These are phyloP conservation scores for Aselliscus stoliczkanus DNA, from an alignment of 2,797 vertebrate species.

Conservation along the genomic window DNA sequence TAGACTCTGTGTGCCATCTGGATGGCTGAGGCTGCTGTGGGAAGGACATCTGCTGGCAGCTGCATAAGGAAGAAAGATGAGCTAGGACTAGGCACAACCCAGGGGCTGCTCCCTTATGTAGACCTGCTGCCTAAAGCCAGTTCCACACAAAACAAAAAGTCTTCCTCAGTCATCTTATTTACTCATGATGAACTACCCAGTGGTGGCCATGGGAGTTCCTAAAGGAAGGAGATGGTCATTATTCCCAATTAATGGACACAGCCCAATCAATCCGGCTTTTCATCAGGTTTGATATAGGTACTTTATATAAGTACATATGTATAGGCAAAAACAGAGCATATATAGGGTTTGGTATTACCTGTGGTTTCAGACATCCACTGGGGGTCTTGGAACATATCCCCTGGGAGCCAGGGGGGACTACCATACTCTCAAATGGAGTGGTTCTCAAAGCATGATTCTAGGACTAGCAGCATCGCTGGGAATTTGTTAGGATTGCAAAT, in stretches of 20 bases:
- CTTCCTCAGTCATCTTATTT: not conserved
- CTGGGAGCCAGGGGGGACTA: not conserved
- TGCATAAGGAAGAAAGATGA: not conserved
- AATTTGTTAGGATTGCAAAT: not conserved
- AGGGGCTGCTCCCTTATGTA: not conserved
- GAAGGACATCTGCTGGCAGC: constrained; percentile 14
- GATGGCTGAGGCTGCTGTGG: not conserved
- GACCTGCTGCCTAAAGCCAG: not conserved
- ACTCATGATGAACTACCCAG: not conserved
- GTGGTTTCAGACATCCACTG: not conserved
- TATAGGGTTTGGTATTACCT: not conserved
- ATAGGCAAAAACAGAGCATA: not conserved
- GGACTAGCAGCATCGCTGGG: not conserved
- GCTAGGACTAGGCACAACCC: not conserved
- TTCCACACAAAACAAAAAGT: not conserved
- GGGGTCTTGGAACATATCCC: not conserved
- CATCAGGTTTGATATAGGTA: no score
- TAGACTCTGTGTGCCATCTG: constrained; percentile 35
- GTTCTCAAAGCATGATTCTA: not conserved
- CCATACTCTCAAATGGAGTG: not conserved
- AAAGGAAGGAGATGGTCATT: not conserved
- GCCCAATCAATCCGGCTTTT: no score
- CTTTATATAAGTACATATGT: not conserved
- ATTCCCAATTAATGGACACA: not conserved
- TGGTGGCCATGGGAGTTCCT: not conserved